Base-by-base conservation (phyloP, 2,797 vertebrate species). In the Microcaecilia unicolor region DNA sequence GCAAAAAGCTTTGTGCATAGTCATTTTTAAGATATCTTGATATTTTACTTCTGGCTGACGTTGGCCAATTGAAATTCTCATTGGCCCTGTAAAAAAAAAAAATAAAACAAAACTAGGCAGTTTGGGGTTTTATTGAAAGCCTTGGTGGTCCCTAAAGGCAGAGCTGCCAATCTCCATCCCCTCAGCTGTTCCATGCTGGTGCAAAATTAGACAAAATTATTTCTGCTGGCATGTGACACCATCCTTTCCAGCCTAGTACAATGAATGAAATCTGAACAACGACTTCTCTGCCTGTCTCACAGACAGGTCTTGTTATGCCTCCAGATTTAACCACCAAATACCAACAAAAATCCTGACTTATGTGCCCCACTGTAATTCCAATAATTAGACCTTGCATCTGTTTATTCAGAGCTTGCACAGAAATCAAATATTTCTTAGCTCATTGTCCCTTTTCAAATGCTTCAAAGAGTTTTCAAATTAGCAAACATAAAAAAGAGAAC, bases 261-360 rank as follows among this genome's bases (percentile, higher is more conserved):
- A n/a, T n/a, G n/a, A n/a, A n/a, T 64, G 64, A 64, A 61, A 60
- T 53, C 53, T 64, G 64, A 60, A 64, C 61, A 64, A 55, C 50
- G 55, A n/a, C 52, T 64, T 64, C 54, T 61, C 62, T 62, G 55
- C 54, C 64, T 44, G 51, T 50, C 58, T 60, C 56, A 54, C 60
- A 64, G 60, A 34, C 67, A 57, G 49, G 57, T 64, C 63, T 70
- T 70, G 55, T 67, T 59, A 47, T 60, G 70, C 64, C 60, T 70
- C 59, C 66, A 64, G n/a, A n/a, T n/a, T n/a, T n/a, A n/a, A n/a
- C n/a, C n/a, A n/a, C n/a, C n/a, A n/a, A n/a, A n/a, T n/a, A n/a
- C n/a, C n/a, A n/a, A n/a, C n/a, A n/a, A n/a, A n/a, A n/a, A n/a
- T n/a, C n/a, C n/a, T n/a, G n/a, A n/a, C n/a, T n/a, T 51, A 45